Percentiles rank a stretch among this genome's conserved stretches.
Evolutionary conservation across 1,140 invertebrate species (phyloP).

Genomic region (Drosophila fuyamai): DNA sequence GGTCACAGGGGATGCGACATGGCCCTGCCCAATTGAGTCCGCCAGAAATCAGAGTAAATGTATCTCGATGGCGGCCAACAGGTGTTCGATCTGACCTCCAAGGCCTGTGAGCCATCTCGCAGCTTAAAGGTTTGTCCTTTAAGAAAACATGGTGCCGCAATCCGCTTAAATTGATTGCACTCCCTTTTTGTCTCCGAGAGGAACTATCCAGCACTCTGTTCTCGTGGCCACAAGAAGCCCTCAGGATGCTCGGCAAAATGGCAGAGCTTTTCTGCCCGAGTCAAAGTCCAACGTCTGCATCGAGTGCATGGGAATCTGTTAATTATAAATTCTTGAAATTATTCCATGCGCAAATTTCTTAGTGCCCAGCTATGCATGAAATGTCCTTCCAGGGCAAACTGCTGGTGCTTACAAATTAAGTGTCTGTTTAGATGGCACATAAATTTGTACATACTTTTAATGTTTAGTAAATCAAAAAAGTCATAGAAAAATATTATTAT

Average conservation of each 20-base stretch:
- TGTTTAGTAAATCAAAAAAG: neutral
- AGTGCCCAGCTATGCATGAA: slow-evolving; percentile 45
- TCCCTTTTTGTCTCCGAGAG: slow-evolving; percentile 7
- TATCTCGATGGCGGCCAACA: slow-evolving; percentile 31
- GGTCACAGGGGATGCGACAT: slow-evolving; percentile 21
- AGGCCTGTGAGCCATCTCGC: slow-evolving; percentile 7
- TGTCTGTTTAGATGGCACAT: neutral
- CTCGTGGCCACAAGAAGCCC: slow-evolving; percentile 35
- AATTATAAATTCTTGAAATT: slow-evolving; percentile 74
- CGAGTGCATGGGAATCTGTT: slow-evolving; percentile 51
- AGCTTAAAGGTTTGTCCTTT: slow-evolving; percentile 35
- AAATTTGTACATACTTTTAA: slow-evolving; percentile 19
- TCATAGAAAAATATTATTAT: no score
- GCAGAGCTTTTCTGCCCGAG: neutral
- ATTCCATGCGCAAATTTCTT: slow-evolving; percentile 39
- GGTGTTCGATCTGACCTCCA: slow-evolving; percentile 34
- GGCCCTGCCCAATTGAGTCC: slow-evolving; percentile 23
- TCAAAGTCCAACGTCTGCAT: neutral
- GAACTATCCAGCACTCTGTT: neutral
- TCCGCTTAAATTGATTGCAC: slow-evolving; percentile 76
- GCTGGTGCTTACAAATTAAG: neutral
- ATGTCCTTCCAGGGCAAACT: neutral
- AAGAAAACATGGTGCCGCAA: slow-evolving; percentile 47
- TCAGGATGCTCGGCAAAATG: slow-evolving; percentile 15
- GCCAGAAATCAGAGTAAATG: slow-evolving; percentile 20